These are phyloP conservation scores for Sebastes steindachneri DNA, from an alignment of 2,797 vertebrate genomes.

Conservation along the genomic window DNA sequence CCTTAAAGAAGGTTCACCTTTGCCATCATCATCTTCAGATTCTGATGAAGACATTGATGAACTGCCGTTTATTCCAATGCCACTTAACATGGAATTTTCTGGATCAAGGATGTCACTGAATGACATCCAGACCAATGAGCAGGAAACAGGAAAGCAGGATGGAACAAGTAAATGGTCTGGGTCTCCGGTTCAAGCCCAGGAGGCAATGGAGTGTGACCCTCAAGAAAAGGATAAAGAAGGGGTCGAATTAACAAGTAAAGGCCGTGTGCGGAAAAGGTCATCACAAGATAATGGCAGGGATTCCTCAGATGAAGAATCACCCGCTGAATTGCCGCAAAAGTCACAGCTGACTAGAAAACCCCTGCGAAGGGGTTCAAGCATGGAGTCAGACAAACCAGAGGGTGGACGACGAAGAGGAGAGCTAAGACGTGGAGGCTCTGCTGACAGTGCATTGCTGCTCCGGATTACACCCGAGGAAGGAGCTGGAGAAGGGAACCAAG, in stretches of 20 bases:
- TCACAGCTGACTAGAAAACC: slow-evolving; percentile 83
- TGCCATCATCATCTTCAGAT: slow-evolving; percentile 94
- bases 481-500: slow-evolving; percentile 70
- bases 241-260: slow-evolving; percentile 68
- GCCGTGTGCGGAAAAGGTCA: slow-evolving; percentile 75
- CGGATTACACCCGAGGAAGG: slow-evolving; percentile 81
- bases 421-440: slow-evolving; percentile 92
- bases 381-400: slow-evolving; percentile 87
- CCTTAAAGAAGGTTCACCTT: slow-evolving; percentile 87
- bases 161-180: slow-evolving; percentile 60
- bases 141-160: slow-evolving; percentile 78
- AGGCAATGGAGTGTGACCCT: slow-evolving; percentile 70
- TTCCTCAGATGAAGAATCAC: slow-evolving; percentile 86
- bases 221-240: slow-evolving; percentile 66
- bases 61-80: slow-evolving; percentile 94
- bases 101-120: slow-evolving; percentile 94
- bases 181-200: slow-evolving; percentile 59
- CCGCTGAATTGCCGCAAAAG: slow-evolving; percentile 76
- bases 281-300: slow-evolving; percentile 77
- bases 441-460: slow-evolving; percentile 91
- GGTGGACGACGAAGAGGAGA: slow-evolving; percentile 82
- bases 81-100: slow-evolving; percentile 92
- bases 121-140: slow-evolving; percentile 91
- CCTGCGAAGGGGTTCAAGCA: slow-evolving; percentile 89
- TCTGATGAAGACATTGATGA: slow-evolving; percentile 96